Percentiles rank a stretch among this genome's conserved stretches.
These are phyloP conservation scores for Potamarius usumacintae DNA, from an alignment of 2,113 vertebrate species.

Conservation along the genomic window DNA sequence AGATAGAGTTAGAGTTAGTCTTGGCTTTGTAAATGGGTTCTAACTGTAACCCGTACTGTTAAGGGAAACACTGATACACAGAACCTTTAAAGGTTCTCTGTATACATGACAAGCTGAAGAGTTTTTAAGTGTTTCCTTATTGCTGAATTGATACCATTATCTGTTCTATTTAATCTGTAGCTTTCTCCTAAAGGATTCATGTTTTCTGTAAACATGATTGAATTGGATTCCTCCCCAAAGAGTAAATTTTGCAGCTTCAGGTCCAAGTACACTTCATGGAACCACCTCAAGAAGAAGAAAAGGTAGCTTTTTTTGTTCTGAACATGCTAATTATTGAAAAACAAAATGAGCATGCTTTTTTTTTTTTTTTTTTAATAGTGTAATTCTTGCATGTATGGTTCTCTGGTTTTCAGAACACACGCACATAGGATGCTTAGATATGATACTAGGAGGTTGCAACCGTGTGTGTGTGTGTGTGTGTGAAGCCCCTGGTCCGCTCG, in stretches of 20 bases:
- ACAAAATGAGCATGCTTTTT: neutral
- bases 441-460: neutral
- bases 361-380: neutral
- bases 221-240: neutral
- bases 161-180: neutral
- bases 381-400: neutral
- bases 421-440: neutral
- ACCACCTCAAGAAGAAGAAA: neutral
- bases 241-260: neutral
- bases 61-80: neutral
- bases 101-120: neutral
- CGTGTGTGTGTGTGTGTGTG: slow-evolving; percentile 27
- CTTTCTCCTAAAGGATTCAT: neutral
- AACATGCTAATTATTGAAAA: neutral
- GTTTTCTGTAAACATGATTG: neutral
- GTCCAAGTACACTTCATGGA: neutral
- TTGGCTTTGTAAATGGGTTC: neutral
- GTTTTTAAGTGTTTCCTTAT: neutral
- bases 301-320: neutral
- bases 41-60: neutral
- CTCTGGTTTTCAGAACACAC: neutral
- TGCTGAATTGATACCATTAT: neutral
- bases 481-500: slow-evolving; percentile 41
- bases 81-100: neutral
- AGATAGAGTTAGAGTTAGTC: no score